Evolutionary conservation across 2,888 invertebrate genomes (phyloP).

Genomic region (Oligia latruncula): DNA sequence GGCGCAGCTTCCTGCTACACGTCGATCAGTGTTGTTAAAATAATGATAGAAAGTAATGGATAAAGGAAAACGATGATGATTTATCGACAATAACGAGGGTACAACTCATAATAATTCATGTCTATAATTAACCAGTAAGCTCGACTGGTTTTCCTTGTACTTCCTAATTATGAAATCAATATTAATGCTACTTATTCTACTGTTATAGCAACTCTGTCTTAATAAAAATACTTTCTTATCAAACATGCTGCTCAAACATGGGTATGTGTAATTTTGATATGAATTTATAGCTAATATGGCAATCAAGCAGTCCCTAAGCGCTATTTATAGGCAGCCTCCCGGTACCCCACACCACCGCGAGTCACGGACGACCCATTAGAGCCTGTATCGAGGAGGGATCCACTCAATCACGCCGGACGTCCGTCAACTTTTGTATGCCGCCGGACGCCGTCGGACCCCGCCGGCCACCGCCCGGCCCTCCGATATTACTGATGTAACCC

Average conservation of each 20-base stretch:
- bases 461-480: slow-evolving; percentile 69
- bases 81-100: not conserved
- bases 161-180: not conserved
- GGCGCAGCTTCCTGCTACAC: not conserved
- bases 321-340: slow-evolving; percentile 75
- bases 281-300: slow-evolving; percentile 73
- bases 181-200: not conserved
- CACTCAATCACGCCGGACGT: slow-evolving; percentile 86
- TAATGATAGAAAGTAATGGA: not conserved
- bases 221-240: slow-evolving; percentile 4
- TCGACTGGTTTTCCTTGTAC: not conserved
- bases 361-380: slow-evolving; percentile 81
- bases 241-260: slow-evolving; percentile 3
- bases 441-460: slow-evolving; percentile 72
- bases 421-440: slow-evolving; percentile 83
- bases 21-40: not conserved
- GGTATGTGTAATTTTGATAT: slow-evolving; percentile 31
- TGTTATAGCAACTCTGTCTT: not conserved
- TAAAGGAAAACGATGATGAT: not conserved
- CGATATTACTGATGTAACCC: slow-evolving; percentile 75
- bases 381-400: slow-evolving; percentile 81
- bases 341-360: slow-evolving; percentile 59
- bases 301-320: slow-evolving; percentile 79
- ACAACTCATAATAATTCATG: slow-evolving; percentile 1
- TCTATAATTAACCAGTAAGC: not conserved